These are phyloP conservation scores for Crambe crambe DNA, from an alignment of 37 sponge, comb jelly and placozoan species.

Conservation along the genomic window DNA sequence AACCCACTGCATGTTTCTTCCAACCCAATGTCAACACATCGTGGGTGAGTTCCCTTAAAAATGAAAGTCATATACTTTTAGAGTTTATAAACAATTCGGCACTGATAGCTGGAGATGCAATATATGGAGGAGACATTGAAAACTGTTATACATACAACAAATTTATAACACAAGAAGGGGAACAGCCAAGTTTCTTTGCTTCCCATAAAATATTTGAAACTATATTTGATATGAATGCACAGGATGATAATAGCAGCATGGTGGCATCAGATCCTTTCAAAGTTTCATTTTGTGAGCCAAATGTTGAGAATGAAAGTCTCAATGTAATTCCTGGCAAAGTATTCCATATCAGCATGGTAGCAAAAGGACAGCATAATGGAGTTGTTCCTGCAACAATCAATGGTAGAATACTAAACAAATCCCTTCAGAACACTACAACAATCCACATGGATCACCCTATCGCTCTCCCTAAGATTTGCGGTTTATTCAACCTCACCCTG, in stretches of 20 bases:
- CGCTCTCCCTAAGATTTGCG: too few species aligned
- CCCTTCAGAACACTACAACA: too few species aligned
- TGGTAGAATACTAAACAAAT: not conserved
- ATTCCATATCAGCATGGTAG: not conserved
- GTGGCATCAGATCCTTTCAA: not conserved
- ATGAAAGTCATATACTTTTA: not conserved
- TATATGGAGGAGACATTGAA: not conserved
- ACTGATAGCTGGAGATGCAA: not conserved
- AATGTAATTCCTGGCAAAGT: not conserved
- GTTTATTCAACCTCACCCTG: too few species aligned
- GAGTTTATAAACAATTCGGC: not conserved
- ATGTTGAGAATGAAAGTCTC: too few species aligned
- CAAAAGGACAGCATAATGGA: not conserved
- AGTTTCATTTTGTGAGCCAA: not conserved
- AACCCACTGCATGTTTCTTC: not conserved
- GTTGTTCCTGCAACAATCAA: not conserved
- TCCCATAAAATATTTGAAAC: not conserved
- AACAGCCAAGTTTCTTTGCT: not conserved
- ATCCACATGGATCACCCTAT: too few species aligned
- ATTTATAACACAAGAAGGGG: not conserved
- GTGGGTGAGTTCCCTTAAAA: too few species aligned
- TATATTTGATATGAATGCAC: not conserved
- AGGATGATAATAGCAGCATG: not conserved
- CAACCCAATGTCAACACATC: not conserved
- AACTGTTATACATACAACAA: not conserved